Base-by-base conservation (phyloP, 2,113 vertebrate genomes). In the Dinomys branickii region DNA sequence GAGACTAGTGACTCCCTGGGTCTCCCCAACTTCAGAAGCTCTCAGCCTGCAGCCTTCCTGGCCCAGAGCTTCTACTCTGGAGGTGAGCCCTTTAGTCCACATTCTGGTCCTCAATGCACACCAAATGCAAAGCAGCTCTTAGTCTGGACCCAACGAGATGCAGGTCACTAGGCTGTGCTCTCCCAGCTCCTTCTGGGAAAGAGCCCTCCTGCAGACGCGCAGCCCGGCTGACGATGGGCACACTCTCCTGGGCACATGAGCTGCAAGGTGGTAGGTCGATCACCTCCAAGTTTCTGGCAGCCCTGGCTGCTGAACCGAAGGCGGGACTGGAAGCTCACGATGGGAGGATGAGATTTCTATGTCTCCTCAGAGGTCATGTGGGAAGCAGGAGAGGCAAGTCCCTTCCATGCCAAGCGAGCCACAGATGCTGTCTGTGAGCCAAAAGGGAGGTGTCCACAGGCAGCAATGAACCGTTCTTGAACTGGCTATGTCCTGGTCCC, bases 361-460 rank as follows among this genome's bases (percentile, higher is more conserved):
- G 67, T 12, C 7, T 38, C 13, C 7, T 6, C 6, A 54, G 52
- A 81, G 91, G 28, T 38, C n/a, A 6, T 1, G 10, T 7, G 58
- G 61, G 61, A 30, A 35, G 50, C 71, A 85, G 71, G 14, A 35
- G 30, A 85, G 41, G 7, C 1, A 22, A 26, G 35, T 16, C n/a
- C 44, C 54, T 90, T 28, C 56, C 80, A 13, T 24, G 73, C 17
- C 73, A n/a, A 41, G 17, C 59, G 75, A 41, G 4, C 17, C 30
- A 47, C 44, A 77, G 71, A 19, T 4, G 67, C 30, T 2, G 77
- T 4, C 20, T n/a, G 28, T 12, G 59, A 52, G 14, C n/a, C 54
- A 24, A 17, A 52, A 22, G 35, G 52, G 0, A 12, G 77, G 0
- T 17, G 33, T 58, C 35, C 0, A 1, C 2, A 52, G 11, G 52